Base-by-base conservation (phyloP, 2,888 invertebrate species). In the Drosophila setosimentum region DNA sequence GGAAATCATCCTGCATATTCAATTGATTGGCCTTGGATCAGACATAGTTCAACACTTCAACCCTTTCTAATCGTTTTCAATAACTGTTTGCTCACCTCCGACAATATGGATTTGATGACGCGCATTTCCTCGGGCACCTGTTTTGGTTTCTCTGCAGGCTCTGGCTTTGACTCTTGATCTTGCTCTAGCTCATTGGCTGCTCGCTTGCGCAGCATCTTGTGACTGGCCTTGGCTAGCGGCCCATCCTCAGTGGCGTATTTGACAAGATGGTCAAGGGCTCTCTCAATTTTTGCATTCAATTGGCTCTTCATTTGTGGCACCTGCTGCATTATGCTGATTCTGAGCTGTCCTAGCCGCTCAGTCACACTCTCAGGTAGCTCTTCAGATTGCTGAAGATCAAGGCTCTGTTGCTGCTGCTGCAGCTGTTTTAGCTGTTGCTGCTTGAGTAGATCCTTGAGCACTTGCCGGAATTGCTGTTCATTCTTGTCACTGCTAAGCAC, bases 241-340 rank as follows among this genome's bases (percentile, higher is more conserved):
- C 91, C 87, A 61, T 82, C 75, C 2, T 64, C 69, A 0, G 75
- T 50, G 2, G 91, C 92, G 50, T 82, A 77, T 1, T 82, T 79
- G 8, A 92, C 68, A 1, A 93, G 55, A 55, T 91, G 89, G 4
- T 83, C 79, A 58, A 93, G 71, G 0, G 92, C 92, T 24, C 67
- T 66, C 21, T 89, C 87, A 18, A 93, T 91, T 70, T 92, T 93
- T 3, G 73, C 73, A 8, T 87, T 78, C 27, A 93, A 69, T 0
- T 85, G 68, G 3, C 48, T 59, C 48, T 92, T 91, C 89, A 92
- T 92, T 11, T 77, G 72, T 0, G 87, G 80, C 33, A 93, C 80
- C 63, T 92, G 90, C 11, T 87, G 68, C 10, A 89, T 30, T 37
- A 93, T 91, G 4, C 79, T 73, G 3, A 57, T 73, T 13, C 92